These are phyloP conservation scores for Tetropium fuscum DNA, from an alignment of 2,888 invertebrate genomes.

Conservation along the genomic window DNA sequence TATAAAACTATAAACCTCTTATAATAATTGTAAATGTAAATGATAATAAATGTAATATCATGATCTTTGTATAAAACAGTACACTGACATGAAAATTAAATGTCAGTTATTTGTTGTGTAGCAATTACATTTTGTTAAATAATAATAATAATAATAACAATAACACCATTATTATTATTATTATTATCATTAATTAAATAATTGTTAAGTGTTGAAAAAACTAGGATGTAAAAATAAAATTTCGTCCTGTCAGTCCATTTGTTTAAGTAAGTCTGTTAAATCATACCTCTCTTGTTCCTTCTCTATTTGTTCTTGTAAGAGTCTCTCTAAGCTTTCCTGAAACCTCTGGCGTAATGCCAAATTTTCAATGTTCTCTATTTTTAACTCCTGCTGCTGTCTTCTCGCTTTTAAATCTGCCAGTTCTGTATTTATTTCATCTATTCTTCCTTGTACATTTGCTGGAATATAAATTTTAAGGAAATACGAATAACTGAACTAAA, in stretches of 20 bases:
- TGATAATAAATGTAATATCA: too few species aligned
- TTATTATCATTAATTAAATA: background rate
- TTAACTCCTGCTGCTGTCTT: constrained; percentile 82
- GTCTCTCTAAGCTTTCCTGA: constrained; percentile 78
- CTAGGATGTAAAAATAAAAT: constrained; percentile 13
- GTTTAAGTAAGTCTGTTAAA: constrained; percentile 60
- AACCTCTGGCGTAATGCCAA: constrained; percentile 84
- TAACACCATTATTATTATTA: too few species aligned
- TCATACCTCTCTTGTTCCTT: constrained; percentile 76
- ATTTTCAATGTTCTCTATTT: constrained; percentile 89
- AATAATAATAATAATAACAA: too few species aligned
- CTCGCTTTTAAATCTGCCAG: constrained; percentile 80
- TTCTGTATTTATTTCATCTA: constrained; percentile 80
- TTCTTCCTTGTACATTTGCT: constrained; percentile 67
- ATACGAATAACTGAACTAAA: too few species aligned
- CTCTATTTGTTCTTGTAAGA: constrained; percentile 83
- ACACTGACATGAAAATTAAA: too few species aligned
- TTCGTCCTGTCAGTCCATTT: constrained; percentile 44
- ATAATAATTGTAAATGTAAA: too few species aligned
- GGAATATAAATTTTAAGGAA: constrained; percentile 31
- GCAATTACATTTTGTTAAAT: too few species aligned
- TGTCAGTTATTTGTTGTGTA: too few species aligned
- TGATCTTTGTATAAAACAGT: too few species aligned
- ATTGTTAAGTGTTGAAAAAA: constrained; percentile 24
- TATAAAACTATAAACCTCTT: too few species aligned